Conservation (phyloP, 2,113 vertebrate species). For the Orycteropus afer region DNA sequence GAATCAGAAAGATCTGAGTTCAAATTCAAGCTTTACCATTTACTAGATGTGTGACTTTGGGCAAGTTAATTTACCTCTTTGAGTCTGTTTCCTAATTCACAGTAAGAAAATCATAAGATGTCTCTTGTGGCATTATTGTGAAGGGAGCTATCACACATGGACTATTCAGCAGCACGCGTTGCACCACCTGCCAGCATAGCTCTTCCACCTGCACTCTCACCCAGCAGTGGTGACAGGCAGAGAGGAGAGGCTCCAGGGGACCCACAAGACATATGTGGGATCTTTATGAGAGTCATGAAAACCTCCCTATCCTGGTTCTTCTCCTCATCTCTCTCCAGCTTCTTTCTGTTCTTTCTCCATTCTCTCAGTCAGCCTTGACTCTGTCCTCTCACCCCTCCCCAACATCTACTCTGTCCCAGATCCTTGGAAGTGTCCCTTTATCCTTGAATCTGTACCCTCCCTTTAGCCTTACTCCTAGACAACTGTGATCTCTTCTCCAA, state of each 20-base stretch:
- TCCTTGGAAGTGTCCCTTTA: too few species aligned
- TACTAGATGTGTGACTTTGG: too few species aligned
- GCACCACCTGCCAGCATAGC: not conserved
- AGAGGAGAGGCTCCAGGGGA: not conserved
- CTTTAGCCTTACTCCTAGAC: not conserved
- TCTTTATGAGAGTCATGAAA: too few species aligned
- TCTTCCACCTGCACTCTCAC: not conserved
- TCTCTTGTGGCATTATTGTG: not conserved
- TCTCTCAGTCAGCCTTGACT: not conserved
- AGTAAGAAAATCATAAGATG: not conserved
- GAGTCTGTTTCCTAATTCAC: not conserved
- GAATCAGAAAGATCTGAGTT: not conserved
- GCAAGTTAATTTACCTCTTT: not conserved
- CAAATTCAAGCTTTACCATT: not conserved
- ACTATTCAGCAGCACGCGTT: not conserved
- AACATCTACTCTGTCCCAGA: not conserved
- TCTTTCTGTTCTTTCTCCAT: not conserved
- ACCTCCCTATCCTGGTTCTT: not conserved
- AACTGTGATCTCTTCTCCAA: not conserved
- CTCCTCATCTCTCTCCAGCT: not conserved
- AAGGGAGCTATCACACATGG: not conserved
- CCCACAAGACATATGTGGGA: rapidly evolving
- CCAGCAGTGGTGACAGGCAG: not conserved
- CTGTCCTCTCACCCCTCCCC: not conserved
- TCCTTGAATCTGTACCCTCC: too few species aligned